A percentile compares a stretch with the other conserved stretches of the same genome.
Evolutionary conservation across 2,888 invertebrate genomes (phyloP).

Genomic region (Eulithis testata): DNA sequence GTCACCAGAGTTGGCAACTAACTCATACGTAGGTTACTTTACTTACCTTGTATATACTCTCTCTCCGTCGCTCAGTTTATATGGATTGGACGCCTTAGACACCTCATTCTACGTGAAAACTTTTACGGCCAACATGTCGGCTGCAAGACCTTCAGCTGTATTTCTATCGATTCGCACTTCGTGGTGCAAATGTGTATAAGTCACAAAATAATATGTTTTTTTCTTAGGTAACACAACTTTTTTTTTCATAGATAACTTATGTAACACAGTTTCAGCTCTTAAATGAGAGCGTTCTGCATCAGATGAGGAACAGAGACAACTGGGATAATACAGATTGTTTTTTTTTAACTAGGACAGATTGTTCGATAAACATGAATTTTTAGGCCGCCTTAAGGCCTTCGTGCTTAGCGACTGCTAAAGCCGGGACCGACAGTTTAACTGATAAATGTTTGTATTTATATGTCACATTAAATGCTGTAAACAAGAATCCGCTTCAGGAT

Average conservation of each 20-base stretch:
- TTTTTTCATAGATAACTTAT: neutral
- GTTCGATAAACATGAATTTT: slow-evolving; percentile 34
- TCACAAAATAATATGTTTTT: slow-evolving; percentile 20
- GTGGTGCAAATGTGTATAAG: slow-evolving; percentile 17
- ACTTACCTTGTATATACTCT: too few species aligned
- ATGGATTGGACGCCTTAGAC: neutral
- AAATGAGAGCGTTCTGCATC: too few species aligned
- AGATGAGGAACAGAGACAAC: too few species aligned
- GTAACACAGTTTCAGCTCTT: too few species aligned
- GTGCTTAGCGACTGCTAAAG: too few species aligned
- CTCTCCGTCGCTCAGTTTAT: neutral
- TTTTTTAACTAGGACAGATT: slow-evolving; percentile 17
- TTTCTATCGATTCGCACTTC: slow-evolving; percentile 10
- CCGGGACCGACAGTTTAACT: too few species aligned
- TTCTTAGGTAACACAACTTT: too few species aligned
- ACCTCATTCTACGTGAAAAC: slow-evolving; percentile 8
- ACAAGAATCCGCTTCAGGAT: neutral
- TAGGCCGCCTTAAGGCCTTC: too few species aligned
- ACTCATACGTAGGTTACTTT: too few species aligned
- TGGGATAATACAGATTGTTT: too few species aligned
- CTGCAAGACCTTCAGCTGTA: slow-evolving; percentile 5
- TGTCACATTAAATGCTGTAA: slow-evolving; percentile 12
- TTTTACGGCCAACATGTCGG: slow-evolving; percentile 13
- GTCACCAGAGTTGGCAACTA: too few species aligned
- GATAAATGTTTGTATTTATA: neutral